A percentile compares a stretch with the other conserved stretches of the same genome.
phyloP scores from a whole-genome alignment of 92 coral and sea anemone species.

The Phenganax subtilis region DNA sequence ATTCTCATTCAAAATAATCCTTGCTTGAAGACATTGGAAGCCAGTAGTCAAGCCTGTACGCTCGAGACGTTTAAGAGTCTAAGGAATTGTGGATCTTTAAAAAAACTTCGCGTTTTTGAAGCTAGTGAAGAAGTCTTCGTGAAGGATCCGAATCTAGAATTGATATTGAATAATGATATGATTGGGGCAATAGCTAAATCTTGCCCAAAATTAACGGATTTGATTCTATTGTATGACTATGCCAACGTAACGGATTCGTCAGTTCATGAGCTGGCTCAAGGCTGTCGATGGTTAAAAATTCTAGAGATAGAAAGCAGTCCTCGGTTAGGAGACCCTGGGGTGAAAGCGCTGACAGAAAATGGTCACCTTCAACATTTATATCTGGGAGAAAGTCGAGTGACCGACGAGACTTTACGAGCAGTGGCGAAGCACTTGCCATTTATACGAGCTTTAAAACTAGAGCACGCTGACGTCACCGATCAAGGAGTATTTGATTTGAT shows the following conservation, averaged over 20 bases:
- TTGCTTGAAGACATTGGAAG: constrained; percentile 55
- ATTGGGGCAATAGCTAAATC: constrained; percentile 68
- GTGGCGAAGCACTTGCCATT: constrained; percentile 68
- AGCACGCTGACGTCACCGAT: constrained; percentile 82
- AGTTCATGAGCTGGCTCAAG: constrained; percentile 60
- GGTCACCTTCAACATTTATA: constrained; percentile 60
- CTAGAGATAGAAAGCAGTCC: constrained; percentile 90
- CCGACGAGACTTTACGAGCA: constrained; percentile 71
- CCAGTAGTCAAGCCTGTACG: constrained; percentile 90
- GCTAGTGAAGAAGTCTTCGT: constrained; percentile 73
- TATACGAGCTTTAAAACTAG: constrained; percentile 73
- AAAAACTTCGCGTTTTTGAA: constrained; percentile 76
- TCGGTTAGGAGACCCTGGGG: constrained; percentile 79
- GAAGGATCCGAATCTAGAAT: constrained; percentile 41
- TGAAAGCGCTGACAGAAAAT: constrained; percentile 77
- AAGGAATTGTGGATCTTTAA: constrained; percentile 59
- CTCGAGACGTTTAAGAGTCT: constrained; percentile 59
- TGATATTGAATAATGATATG: constrained; percentile 70
- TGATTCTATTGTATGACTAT: constrained; percentile 79
- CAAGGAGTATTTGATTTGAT: constrained; percentile 72
- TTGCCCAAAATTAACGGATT: constrained; percentile 61
- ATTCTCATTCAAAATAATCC: constrained; percentile 72
- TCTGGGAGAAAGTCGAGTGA: constrained; percentile 79
- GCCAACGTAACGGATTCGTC: constrained; percentile 74
- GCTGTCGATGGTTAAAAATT: constrained; percentile 71